phyloP scores from a whole-genome alignment of 1,140 invertebrate species.

The Chrysopa pallens region DNA sequence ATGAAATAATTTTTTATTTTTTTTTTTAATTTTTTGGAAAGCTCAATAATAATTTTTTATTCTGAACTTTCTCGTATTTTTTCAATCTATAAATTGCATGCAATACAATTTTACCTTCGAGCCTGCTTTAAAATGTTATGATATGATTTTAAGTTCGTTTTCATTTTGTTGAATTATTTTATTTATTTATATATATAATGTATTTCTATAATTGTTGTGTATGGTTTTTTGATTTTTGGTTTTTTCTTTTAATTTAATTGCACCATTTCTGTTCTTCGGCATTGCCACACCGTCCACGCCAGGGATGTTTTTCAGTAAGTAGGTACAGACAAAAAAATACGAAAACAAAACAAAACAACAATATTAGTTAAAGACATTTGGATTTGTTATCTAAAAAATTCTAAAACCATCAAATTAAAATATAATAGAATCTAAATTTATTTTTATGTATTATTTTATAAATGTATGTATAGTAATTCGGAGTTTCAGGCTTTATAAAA shows the following conservation, averaged over 20 bases:
- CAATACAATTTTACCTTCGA: constrained; percentile 29
- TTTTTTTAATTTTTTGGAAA: too few relatives aligned
- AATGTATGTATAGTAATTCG: too few relatives aligned
- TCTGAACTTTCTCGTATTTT: constrained; percentile 8
- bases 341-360: too few relatives aligned
- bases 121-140: constrained; percentile 1
- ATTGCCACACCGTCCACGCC: constrained; percentile 37
- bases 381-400: too few relatives aligned
- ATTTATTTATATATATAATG: constrained; percentile 26
- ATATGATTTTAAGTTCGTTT: constrained; percentile 14
- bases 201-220: constrained; percentile 11
- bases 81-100: constrained; percentile 27
- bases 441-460: too few relatives aligned
- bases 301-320: constrained; percentile 73
- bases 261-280: constrained; percentile 54
- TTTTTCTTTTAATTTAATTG: constrained; percentile 57
- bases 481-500: too few relatives aligned
- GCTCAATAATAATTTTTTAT: too few relatives aligned
- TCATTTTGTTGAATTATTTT: constrained; percentile 31
- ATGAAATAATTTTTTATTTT: too few relatives aligned
- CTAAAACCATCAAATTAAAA: too few relatives aligned
- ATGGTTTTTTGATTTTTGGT: constrained; percentile 36
- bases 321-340: constrained; percentile 19
- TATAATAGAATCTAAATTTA: too few relatives aligned
- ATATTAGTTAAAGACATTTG: too few relatives aligned